Base-by-base conservation (phyloP, 2,888 invertebrate species). In the Disparrhopalites patrizii region DNA sequence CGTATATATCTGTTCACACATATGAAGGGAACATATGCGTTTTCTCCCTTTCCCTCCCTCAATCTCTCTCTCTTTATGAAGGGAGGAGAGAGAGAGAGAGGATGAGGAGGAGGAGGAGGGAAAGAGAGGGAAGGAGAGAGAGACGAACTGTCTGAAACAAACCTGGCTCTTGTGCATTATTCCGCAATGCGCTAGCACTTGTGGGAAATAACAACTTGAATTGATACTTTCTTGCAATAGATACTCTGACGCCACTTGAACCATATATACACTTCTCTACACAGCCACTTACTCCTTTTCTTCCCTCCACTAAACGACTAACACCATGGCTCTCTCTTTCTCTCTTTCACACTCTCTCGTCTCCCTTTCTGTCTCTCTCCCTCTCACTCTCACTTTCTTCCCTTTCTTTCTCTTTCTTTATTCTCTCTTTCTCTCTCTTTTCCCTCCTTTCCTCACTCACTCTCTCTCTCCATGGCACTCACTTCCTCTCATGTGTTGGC, bases 101-200 rank as follows among this genome's bases (percentile, higher is more conserved):
- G 20, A n/a, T 2, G 30, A 30, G 15, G 31, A 15, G 20, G 52
- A 28, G n/a, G 20, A 13, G 25, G 23, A 20, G 52, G 38, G 36
- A 56, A 20, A 36, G 56, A 20, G 40, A 57, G 57, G 3, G n/a
- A 57, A 43, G 40, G 43, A 36, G 27, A 57, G 43, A 25, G 27
- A 57, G 40, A 36, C 57, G 40, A 25, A 40, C 38, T 27, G 40
- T 38, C 57, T 40, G 40, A 40, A 40, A 27, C 40, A 23, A 43
- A 25, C 31, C 33, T 5, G 30, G 27, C 50, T 50, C 47, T 47
- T 60, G 60, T 64, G 47, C 55, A 56, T 64, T 56, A 50, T 50
- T 64, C 64, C 64, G 64, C 64, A 64, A 56, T 64, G 64, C 64
- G 64, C 64, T 64, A 64, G 55, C 64, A 43, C 33, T 56, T 64